These are phyloP conservation scores for Drosophila dives DNA, from an alignment of 2,888 invertebrate genomes.

Conservation along the genomic window DNA sequence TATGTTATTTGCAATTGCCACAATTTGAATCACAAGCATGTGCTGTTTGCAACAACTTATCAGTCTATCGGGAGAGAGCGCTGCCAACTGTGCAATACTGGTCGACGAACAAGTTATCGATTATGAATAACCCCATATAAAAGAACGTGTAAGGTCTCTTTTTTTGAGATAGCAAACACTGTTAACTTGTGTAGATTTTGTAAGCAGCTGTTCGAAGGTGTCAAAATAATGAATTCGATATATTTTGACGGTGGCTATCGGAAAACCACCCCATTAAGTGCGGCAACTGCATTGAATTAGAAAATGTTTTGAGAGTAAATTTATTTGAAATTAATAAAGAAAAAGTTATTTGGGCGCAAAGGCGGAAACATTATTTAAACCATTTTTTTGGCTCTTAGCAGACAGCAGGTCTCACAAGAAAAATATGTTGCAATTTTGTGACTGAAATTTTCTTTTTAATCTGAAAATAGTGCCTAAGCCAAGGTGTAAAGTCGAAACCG, in stretches of 20 bases:
- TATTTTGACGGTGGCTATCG: neutral
- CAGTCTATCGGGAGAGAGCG: constrained; percentile 5
- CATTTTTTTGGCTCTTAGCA: neutral
- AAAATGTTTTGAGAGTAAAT: neutral
- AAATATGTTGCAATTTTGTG: neutral
- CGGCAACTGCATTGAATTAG: neutral
- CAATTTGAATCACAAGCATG: constrained; percentile 36
- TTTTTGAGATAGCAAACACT: neutral
- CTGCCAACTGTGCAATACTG: constrained; percentile 4
- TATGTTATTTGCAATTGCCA: neutral
- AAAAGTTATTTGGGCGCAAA: neutral
- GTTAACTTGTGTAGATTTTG: neutral
- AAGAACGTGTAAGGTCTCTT: no score
- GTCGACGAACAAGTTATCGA: neutral
- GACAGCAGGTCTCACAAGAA: neutral
- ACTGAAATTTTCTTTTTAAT: neutral
- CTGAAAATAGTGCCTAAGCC: neutral
- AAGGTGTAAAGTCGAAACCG: neutral
- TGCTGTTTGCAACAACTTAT: constrained; percentile 14
- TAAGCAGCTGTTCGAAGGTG: neutral
- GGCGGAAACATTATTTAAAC: neutral
- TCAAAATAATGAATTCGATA: neutral
- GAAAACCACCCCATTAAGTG: neutral
- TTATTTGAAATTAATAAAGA: neutral
- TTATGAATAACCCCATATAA: neutral